Evolutionary conservation across 2,888 invertebrate species (phyloP).

Genomic region (Chirona hameri): DNA sequence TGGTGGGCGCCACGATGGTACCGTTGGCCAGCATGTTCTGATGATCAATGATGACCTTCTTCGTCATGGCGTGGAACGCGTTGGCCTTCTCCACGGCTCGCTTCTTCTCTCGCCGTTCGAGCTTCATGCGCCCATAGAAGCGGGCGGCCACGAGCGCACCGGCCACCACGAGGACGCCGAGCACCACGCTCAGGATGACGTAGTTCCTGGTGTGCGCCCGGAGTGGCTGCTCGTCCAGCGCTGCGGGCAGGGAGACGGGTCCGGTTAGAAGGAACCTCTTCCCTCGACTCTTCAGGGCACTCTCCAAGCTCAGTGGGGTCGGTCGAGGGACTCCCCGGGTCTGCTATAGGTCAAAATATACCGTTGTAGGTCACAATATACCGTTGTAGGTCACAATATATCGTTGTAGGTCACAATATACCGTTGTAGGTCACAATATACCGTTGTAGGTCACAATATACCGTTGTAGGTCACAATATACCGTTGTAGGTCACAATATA

Average conservation of each 20-base stretch:
- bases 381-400: no score
- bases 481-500: no score
- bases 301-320: background rate
- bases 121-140: slow-evolving; percentile 35
- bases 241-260: background rate
- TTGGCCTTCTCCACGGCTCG: slow-evolving; percentile 37
- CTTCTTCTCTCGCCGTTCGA: slow-evolving; percentile 36
- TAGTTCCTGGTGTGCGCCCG: background rate
- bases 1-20: slow-evolving; percentile 68
- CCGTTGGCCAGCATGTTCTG: slow-evolving; percentile 34
- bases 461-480: no score
- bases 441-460: no score
- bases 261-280: background rate
- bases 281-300: background rate
- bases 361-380: no score
- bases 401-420: no score
- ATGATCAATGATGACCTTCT: slow-evolving; percentile 40
- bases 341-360: no score
- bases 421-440: no score
- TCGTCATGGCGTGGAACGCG: slow-evolving; percentile 37
- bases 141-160: slow-evolving; percentile 32
- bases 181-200: slow-evolving; percentile 28
- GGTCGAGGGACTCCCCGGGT: background rate
- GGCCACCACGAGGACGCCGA: slow-evolving; percentile 35
- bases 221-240: background rate